A percentile compares a stretch with the other conserved stretches of the same genome.
These are phyloP conservation scores for Mimas tiliae DNA, from an alignment of 2,888 invertebrate species.

Conservation along the genomic window DNA sequence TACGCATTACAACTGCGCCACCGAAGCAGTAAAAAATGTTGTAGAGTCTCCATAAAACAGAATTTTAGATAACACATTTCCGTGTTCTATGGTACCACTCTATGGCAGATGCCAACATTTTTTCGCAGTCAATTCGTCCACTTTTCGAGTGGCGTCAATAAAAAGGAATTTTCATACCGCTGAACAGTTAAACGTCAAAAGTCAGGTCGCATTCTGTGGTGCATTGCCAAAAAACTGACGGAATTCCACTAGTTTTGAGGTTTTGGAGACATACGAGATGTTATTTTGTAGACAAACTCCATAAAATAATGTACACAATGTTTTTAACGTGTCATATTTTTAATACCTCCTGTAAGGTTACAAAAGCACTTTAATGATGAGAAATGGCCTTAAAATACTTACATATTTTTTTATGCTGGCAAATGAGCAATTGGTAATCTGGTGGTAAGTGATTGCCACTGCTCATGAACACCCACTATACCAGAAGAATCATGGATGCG, in stretches of 20 bases:
- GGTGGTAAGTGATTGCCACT: too few relatives aligned
- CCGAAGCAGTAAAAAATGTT: not conserved
- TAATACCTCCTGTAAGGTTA: too few relatives aligned
- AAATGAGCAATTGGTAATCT: too few relatives aligned
- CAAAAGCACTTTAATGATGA: too few relatives aligned
- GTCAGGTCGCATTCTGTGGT: not conserved
- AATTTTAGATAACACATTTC: not conserved
- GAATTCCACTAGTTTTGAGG: not conserved
- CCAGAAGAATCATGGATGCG: too few relatives aligned
- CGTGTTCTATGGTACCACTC: not conserved
- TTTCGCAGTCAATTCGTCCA: conserved; percentile 12
- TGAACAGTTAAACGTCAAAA: conserved; percentile 2
- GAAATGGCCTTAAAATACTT: too few relatives aligned
- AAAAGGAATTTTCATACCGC: conserved; percentile 7
- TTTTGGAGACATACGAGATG: not conserved
- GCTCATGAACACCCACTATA: too few relatives aligned
- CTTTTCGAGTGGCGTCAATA: not conserved
- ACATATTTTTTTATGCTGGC: too few relatives aligned
- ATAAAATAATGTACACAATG: too few relatives aligned
- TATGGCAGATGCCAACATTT: conserved; percentile 2
- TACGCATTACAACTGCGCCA: too few relatives aligned
- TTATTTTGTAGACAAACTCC: not conserved
- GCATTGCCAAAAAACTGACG: not conserved
- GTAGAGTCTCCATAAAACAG: not conserved
- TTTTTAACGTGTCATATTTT: too few relatives aligned